These are phyloP conservation scores for Rhizomys pruinosus DNA, from an alignment of 2,113 vertebrate genomes.

Conservation along the genomic window DNA sequence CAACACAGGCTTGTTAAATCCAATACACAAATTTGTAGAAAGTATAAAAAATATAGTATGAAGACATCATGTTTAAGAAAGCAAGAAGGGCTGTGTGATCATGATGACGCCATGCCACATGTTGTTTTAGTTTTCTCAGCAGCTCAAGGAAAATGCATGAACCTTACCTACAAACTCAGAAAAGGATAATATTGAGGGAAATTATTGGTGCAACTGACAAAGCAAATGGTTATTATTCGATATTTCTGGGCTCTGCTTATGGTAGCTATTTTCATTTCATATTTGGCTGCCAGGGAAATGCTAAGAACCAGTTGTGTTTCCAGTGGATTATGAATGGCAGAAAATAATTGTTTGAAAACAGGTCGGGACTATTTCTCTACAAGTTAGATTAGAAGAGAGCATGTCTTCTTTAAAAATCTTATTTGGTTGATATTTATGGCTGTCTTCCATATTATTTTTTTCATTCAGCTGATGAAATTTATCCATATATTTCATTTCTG, in stretches of 20 bases:
- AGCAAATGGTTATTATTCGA: background rate
- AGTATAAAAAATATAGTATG: background rate
- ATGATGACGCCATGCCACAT: background rate
- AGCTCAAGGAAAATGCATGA: background rate
- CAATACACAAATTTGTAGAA: background rate
- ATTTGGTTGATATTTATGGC: background rate
- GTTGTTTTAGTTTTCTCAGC: background rate
- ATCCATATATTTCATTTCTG: conserved; percentile 29
- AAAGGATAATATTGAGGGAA: background rate
- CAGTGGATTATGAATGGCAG: conserved; percentile 1
- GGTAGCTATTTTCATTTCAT: background rate
- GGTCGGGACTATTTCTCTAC: conserved; percentile 15
- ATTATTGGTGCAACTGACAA: background rate
- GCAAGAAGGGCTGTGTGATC: background rate
- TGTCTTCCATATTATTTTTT: background rate
- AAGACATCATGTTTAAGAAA: conserved; percentile 20
- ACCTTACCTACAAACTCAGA: background rate
- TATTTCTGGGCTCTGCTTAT: conserved; percentile 26
- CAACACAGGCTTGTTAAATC: background rate
- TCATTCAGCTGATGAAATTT: background rate
- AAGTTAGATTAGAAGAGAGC: background rate
- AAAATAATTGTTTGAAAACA: conserved; percentile 46
- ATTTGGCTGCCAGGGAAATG: background rate
- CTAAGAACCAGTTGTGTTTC: conserved; percentile 6
- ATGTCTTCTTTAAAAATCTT: conserved; percentile 26